Base-by-base conservation (phyloP, 2,113 vertebrate species). In the Ciconia boyciana region DNA sequence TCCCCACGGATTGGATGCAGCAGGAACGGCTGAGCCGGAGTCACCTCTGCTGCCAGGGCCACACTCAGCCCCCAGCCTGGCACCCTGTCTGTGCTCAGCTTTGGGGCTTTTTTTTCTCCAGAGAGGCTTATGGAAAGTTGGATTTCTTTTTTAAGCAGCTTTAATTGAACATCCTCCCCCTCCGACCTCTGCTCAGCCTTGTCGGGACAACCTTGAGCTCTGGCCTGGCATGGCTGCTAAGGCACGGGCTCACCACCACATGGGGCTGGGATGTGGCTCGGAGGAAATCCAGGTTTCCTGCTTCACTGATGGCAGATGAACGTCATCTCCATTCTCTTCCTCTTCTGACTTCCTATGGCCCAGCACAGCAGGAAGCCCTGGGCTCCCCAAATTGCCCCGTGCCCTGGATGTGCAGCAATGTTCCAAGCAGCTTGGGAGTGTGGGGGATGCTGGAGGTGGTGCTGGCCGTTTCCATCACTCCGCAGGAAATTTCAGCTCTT, bases 71-170 rank as follows among this genome's bases (percentile, higher is more conserved):
- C 43, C 41, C 36, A 2, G 5, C 36, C 87, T 49, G 83, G 68
- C 83, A 75, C 54, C 80, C 54, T 8, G 6, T n/a, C n/a, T 68
- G 69, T 0, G 0, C 55, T 54, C 64, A 16, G 91, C 85, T 92
- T 84, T 81, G 85, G 89, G 84, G 62, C n/a, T 71, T 39, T 54
- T 34, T 62, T 41, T 57, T 41, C 79, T 68, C 64, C 48, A 16
- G 21, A 13, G 79, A 78, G 88, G 88, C 96, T 91, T 89, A 96
- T 94, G 96, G 95, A 49, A 96, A 86, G 85, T 88, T 94, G 91
- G 96, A 96, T 97, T 94, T 96, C 94, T 87, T 91, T 94, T 91
- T 84, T 96, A 97, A 97, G 95, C 93, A 93, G 95, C 93, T 97
- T 97, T 97, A 94, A 96, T 84, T 93, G 91, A 97, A 96, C 91